These are phyloP conservation scores for Drosophila infuscata DNA, from an alignment of 2,888 invertebrate genomes.

Conservation along the genomic window DNA sequence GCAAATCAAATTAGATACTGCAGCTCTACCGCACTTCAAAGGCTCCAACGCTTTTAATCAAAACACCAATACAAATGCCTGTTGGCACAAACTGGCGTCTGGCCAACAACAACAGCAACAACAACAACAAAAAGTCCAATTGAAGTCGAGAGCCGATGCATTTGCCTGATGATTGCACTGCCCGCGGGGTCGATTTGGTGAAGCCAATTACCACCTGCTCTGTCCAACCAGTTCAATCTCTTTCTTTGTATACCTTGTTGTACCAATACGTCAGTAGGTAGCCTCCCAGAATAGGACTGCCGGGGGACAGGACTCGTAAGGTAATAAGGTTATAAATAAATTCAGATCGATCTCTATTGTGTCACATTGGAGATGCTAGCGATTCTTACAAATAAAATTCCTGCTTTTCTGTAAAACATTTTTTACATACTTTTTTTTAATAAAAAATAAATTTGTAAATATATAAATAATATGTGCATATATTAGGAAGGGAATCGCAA, in stretches of 20 bases:
- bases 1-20: constrained; percentile 70
- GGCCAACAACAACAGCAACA: not conserved
- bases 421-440: not conserved
- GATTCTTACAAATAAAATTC: not conserved
- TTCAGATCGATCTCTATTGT: not conserved
- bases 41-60: constrained; percentile 68
- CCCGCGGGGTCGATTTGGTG: constrained; percentile 26
- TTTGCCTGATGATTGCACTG: constrained; percentile 41
- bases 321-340: not conserved
- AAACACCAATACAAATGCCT: constrained; percentile 47
- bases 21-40: constrained; percentile 39
- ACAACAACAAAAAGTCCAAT: not conserved
- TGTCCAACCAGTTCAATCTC: not conserved
- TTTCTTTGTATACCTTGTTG: constrained; percentile 5
- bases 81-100: constrained; percentile 12
- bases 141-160: constrained; percentile 2
- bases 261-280: too few species aligned
- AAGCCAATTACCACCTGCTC: constrained; percentile 45
- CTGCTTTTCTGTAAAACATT: not conserved
- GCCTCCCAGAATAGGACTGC: not conserved
- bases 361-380: not conserved
- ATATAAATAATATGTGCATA: not conserved
- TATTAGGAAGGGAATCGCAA: not conserved
- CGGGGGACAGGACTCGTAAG: not conserved
- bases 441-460: not conserved